Conservation (phyloP, 2,888 invertebrate species). For the Patella caerulea region DNA sequence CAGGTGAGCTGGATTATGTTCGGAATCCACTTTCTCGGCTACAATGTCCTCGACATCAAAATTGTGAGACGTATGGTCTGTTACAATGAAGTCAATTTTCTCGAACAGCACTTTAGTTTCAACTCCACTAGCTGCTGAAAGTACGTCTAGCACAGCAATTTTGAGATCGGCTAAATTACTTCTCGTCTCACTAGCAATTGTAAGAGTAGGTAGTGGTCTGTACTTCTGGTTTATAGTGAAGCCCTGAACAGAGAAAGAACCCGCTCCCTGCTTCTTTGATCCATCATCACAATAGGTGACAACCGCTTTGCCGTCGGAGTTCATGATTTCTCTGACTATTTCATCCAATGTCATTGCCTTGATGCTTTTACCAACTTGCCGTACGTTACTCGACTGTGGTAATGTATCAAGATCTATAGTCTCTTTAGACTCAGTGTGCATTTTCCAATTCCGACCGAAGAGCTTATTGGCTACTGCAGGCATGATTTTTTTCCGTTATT, state of each 20-base stretch:
- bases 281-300: background rate
- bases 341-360: background rate
- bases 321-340: background rate
- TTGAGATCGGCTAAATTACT: background rate
- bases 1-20: background rate
- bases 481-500: no score
- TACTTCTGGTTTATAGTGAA: background rate
- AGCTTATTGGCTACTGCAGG: no score
- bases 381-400: background rate
- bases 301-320: background rate
- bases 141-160: background rate
- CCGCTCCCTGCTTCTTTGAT: no score
- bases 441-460: no score
- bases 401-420: background rate
- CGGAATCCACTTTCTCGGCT: background rate
- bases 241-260: no score
- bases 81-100: background rate
- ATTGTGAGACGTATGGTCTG: background rate
- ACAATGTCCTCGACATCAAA: background rate
- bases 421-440: background rate
- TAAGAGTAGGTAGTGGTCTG: background rate
- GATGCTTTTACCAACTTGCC: background rate
- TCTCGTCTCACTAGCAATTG: background rate
- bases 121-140: background rate
- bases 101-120: background rate